These are phyloP conservation scores for Frieseomelitta varia DNA, from an alignment of 1,140 invertebrate genomes.

Conservation along the genomic window DNA sequence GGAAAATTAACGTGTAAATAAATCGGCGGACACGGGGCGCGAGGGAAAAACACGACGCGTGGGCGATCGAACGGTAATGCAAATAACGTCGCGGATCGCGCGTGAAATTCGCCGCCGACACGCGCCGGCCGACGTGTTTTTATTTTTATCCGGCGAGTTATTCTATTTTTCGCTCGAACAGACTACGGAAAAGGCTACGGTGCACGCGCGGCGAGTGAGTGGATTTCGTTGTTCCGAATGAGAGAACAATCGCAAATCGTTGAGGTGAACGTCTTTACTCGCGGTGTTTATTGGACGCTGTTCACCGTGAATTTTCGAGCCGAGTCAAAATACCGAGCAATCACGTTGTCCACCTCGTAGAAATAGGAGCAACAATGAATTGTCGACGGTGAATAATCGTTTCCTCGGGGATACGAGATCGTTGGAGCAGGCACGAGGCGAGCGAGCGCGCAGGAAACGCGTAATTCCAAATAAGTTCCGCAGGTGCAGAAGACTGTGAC, in stretches of 20 bases:
- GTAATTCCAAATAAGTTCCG: conserved; percentile 57
- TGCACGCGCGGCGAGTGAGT: not conserved
- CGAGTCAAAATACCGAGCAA: not conserved
- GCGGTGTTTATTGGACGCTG: not conserved
- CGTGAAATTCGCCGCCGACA: not conserved
- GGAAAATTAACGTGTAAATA: conserved; percentile 45
- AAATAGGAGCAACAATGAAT: not conserved
- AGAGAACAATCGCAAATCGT: too few species aligned
- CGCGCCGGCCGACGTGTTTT: not conserved
- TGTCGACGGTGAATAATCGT: conserved; percentile 17
- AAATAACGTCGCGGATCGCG: not conserved
- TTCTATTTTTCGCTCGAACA: too few species aligned
- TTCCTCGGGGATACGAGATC: conserved; percentile 37
- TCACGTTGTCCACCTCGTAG: not conserved
- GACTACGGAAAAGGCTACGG: not conserved
- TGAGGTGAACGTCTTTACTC: not conserved
- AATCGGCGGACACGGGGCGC: not conserved
- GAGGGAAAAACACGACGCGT: not conserved
- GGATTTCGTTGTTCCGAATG: not conserved
- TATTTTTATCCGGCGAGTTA: not conserved
- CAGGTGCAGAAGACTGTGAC: conserved; percentile 53
- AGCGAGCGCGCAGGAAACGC: conserved; percentile 47
- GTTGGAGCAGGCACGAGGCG: conserved; percentile 38
- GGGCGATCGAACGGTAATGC: not conserved
- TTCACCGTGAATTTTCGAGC: not conserved